These are phyloP conservation scores for Nothocercus julius DNA, from an alignment of 2,113 vertebrate species.

Conservation along the genomic window DNA sequence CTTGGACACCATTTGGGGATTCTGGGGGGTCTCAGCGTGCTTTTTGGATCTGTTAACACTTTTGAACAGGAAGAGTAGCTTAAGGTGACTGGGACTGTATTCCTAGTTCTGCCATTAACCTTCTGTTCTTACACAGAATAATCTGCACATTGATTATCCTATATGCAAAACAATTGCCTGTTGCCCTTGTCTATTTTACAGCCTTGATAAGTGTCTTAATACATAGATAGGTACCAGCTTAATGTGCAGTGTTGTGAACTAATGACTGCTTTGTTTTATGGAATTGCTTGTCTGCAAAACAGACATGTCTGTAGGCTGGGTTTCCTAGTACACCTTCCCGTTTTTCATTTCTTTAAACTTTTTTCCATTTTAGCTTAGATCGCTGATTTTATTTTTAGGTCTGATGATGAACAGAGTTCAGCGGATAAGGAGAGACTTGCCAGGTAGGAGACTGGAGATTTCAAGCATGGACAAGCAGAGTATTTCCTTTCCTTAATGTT, in stretches of 20 bases:
- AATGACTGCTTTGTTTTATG: neutral
- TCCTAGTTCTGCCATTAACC: neutral
- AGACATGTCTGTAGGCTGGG: neutral
- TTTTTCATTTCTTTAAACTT: conserved; percentile 33
- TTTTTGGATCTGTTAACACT: neutral
- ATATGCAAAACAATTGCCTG: neutral
- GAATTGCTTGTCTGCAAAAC: neutral
- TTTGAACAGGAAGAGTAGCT: neutral
- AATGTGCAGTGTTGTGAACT: neutral
- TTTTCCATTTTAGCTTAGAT: conserved; percentile 83
- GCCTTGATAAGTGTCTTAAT: neutral
- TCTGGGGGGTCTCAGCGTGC: neutral
- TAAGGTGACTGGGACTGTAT: neutral
- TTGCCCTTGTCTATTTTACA: too few species aligned
- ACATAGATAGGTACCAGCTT: fast-evolving
- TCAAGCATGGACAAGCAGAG: conserved; percentile 76
- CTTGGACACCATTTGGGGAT: neutral
- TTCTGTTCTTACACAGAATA: fast-evolving
- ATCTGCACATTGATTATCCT: neutral
- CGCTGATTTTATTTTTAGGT: conserved; percentile 89
- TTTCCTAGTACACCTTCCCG: neutral
- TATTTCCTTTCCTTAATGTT: conserved; percentile 39
- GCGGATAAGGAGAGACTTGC: conserved; percentile 93
- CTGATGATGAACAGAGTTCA: conserved; percentile 92
- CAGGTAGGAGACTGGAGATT: conserved; percentile 84